Evolutionary conservation across 2,797 vertebrate genomes (phyloP), one percentile per base, ranked within the genome.

Genomic region (Labeo calbasu): DNA sequence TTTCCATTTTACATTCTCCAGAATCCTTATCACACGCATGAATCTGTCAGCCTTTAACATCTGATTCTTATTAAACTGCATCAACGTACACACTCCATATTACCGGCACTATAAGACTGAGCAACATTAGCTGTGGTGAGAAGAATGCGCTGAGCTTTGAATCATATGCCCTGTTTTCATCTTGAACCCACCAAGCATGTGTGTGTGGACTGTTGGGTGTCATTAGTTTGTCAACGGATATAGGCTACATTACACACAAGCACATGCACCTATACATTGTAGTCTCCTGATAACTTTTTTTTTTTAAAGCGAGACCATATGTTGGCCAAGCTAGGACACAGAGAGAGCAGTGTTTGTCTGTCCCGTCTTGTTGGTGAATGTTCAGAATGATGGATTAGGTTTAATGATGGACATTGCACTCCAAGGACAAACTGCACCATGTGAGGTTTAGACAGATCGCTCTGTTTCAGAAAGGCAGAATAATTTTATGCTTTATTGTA

Each of bases 331-430:
- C 14, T 68, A 40, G 15, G 50, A 77, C 11, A 36, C 28, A 5
- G 15, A 23, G 23, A 57, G 59, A 17, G 73, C 57, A 25, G 15
- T 15, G 55, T 68, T 81, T 63, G 69, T 77, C 23, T 72, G 48
- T 79, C 46, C 68, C 59, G 69, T 76, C 81, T 57, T 82, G 66
- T 63, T 32, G 9, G 63, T 66, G n/a, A 43, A 50, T 80, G 28
- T 75, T 53, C 40, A 77, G 28, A 76, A 17, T 86, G 75, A 86
- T 83, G 72, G 32, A 75, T 82, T 83, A 13, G 81, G 21, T 68
- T 19, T 76, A 76, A 72, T 36, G 32, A 32, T 72, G 46, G 72
- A 50, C 21, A 40, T 48, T 83, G 76, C 50, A 78, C 48, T 50
- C 53, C 0, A 2, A 83, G 51, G 72, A 77, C 81, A 77, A 76